Evolutionary conservation across 2,113 vertebrate genomes (phyloP), one percentile per base, ranked within the genome.

Genomic region (Synodontis membranacea): DNA sequence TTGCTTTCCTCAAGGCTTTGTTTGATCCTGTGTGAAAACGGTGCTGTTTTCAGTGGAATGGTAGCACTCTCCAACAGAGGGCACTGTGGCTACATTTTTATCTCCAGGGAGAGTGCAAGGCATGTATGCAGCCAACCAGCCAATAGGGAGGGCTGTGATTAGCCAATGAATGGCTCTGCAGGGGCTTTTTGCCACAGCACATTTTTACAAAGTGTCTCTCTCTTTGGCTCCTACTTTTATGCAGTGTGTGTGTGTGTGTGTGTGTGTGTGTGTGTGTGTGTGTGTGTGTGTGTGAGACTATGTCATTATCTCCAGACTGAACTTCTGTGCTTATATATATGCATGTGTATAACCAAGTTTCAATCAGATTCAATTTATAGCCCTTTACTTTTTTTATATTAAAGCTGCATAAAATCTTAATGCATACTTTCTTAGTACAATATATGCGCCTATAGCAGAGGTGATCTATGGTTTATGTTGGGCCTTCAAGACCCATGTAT

Each of bases 81-180:
- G 89, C 89, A 89, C 86, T 89, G 89, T 89, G 87, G 87, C 84
- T 82, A 84, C 85, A 74, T 84, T 89, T 89, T 89, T 83, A 80
- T 87, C 86, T 88, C 89, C 76, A 82, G 86, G 86, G 89, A 88
- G 78, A 66, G 84, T 4, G 5, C 0, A 31, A 84, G 84, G 82
- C 56, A 46, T 86, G 50, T 52, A 78, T 88, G 68, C 72, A 86
- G 58, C 81, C 76, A 88, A 82, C 34, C 84, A 81, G 80, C 64
- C 86, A 81, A 70, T 79, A 56, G 86, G 42, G 74, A 89, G 84
- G 81, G 48, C n/a, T 80, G 37, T 80, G 86, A 88, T 89, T 89
- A 88, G 86, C 84, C 85, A 89, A 85, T 82, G 54, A 84, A 88
- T 86, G 78, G 80, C 82, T 89, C 56, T 89, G 75, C 48, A 84